Evolutionary conservation across 2,888 invertebrate species (phyloP), one percentile per base, ranked within the genome.

Genomic region (Amphipoea oculea): DNA sequence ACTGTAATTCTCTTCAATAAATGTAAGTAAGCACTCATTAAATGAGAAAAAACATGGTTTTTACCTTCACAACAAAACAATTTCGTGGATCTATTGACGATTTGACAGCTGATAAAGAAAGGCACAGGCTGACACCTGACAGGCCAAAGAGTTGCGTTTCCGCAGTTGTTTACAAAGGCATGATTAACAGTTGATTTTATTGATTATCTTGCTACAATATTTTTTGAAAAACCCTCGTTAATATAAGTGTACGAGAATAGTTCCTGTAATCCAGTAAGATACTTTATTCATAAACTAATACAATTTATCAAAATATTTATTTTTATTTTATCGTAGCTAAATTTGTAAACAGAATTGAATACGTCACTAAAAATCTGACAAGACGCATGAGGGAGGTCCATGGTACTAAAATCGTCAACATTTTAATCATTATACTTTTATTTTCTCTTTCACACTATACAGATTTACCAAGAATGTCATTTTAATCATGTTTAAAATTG

Each of bases 281-380:
- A 1, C 0, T 67, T 36, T 4, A 67, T n/a, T 29, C 0, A 40
- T 11, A 42, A 36, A 48, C 17, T 0, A 51, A 48, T 29, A 12
- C 2, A 45, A 40, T 57, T 42, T 51, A 23, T 4, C 3, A n/a
- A 2, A 6, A 17, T 17, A 4, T 17, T 1, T n/a, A 23, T 17
- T 6, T 4, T 51, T 14, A 14, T 0, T 5, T 12, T 1, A 11
- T 40, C 14, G 9, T 69, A 70, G 14, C 86, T 51, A 0, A 36
- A 81, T 84, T 80, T 71, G 71, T 73, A 86, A 85, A 90, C 85
- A 76, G 78, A 90, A 87, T 12, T 89, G 89, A 88, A 88, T 91
- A 91, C 91, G 91, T 91, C 91, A 91, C 87, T 88, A 88, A 87
- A 86, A 88, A 83, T 82, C 82, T 91, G 91, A 91, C 91, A 89